A percentile compares a stretch with the other conserved stretches of the same genome.
Conservation (phyloP, 2,888 invertebrate genomes). For the Ophioninae sp. region DNA sequence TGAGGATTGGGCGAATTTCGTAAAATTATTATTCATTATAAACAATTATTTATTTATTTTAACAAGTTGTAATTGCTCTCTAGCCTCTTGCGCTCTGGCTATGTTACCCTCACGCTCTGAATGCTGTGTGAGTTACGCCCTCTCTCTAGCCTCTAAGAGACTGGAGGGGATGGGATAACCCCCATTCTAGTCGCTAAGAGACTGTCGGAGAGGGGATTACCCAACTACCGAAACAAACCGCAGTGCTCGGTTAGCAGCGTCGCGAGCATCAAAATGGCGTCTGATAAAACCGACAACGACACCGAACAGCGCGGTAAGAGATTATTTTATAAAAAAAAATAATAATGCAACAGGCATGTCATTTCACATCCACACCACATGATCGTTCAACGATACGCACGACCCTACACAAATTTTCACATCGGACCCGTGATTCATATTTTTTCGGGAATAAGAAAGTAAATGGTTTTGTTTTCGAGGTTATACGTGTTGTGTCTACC, state of each 20-base stretch:
- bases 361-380: background rate
- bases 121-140: no score
- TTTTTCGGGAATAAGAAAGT: background rate
- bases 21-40: no score
- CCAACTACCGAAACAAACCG: no score
- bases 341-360: background rate
- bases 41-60: no score
- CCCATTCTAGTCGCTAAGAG: no score
- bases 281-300: slow-evolving; percentile 85
- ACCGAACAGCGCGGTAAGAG: slow-evolving; percentile 84
- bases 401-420: background rate
- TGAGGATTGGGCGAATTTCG: no score
- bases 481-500: background rate
- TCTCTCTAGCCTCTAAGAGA: no score
- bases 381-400: background rate
- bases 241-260: slow-evolving; percentile 37
- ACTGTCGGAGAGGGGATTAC: no score
- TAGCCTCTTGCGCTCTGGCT: no score
- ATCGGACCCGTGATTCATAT: background rate
- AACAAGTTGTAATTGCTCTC: no score
- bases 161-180: no score
- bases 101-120: no score
- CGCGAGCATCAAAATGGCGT: slow-evolving; percentile 83
- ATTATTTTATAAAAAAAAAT: slow-evolving; percentile 35
- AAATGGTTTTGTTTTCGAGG: slow-evolving; percentile 4